Percentiles rank a stretch among this genome's conserved stretches.
Conservation (phyloP, 2,113 vertebrate species). For the Rhombomys opimus region DNA sequence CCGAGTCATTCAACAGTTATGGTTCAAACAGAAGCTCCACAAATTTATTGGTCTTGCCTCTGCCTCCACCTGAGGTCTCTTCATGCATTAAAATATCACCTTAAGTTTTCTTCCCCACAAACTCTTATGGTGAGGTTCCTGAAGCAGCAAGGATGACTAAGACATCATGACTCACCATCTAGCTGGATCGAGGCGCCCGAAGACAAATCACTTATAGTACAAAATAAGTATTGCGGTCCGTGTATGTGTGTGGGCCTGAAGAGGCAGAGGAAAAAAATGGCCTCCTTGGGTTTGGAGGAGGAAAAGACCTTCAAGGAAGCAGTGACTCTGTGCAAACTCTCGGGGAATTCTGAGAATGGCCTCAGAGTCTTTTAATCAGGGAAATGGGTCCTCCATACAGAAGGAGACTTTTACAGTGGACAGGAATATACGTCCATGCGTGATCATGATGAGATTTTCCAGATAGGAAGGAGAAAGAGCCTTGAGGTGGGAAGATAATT, state of each 20-base stretch:
- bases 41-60: conserved; percentile 10
- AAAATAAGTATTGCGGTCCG: background rate
- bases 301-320: background rate
- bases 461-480: background rate
- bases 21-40: background rate
- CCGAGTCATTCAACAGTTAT: background rate
- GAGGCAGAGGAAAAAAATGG: background rate
- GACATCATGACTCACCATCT: conserved; percentile 55
- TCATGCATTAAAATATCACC: conserved; percentile 58
- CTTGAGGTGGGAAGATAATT: background rate
- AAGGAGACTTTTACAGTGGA: background rate
- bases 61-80: conserved; percentile 14
- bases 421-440: background rate
- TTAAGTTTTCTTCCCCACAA: conserved; percentile 42
- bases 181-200: conserved; percentile 4
- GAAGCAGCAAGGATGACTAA: conserved; percentile 62
- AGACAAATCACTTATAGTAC: conserved; percentile 15
- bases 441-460: background rate
- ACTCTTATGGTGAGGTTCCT: conserved; percentile 18
- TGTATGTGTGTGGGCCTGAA: too few relatives aligned
- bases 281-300: too few relatives aligned
- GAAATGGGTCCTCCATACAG: background rate
- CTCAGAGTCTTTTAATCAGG: background rate
- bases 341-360: background rate
- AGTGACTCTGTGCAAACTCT: background rate